These are phyloP conservation scores for Homarus americanus DNA, from an alignment of 1,140 invertebrate genomes.

Conservation along the genomic window DNA sequence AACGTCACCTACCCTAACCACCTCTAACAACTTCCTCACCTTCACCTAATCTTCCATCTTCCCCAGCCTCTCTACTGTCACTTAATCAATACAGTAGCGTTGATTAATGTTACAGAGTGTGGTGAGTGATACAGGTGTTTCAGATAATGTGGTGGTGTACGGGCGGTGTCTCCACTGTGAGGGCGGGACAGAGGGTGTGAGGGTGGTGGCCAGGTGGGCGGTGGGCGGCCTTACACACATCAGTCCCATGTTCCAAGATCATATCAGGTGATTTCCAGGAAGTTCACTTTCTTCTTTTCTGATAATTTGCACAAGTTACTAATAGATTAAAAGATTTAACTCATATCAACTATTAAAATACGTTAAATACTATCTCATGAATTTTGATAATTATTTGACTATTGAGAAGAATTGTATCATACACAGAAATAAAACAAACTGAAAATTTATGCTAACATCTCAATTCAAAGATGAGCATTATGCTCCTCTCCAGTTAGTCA, in stretches of 20 bases:
- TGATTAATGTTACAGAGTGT: not conserved
- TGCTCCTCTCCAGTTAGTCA: too few relatives aligned
- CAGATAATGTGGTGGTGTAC: not conserved
- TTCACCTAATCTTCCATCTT: too few relatives aligned
- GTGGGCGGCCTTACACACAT: not conserved
- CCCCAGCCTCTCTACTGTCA: not conserved
- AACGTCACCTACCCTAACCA: not conserved
- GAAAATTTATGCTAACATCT: too few relatives aligned
- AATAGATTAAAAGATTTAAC: too few relatives aligned
- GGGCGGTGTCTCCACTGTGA: slow-evolving; percentile 2
- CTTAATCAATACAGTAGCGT: too few relatives aligned
- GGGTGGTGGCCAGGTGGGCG: slow-evolving; percentile 14
- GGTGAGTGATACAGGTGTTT: not conserved
- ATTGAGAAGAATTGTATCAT: too few relatives aligned
- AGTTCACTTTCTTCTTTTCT: too few relatives aligned
- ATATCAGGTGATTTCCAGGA: slow-evolving; percentile 10
- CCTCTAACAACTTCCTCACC: too few relatives aligned
- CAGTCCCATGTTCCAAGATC: not conserved
- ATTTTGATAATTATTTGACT: too few relatives aligned
- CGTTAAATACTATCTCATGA: not conserved
- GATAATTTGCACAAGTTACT: too few relatives aligned
- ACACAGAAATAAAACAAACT: too few relatives aligned
- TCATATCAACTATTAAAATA: not conserved
- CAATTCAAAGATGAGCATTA: too few relatives aligned
- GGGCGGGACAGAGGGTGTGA: not conserved